A percentile compares a stretch with the other conserved stretches of the same genome.
phyloP scores from a whole-genome alignment of 1,140 invertebrate species.

The Stratiolaelaps scimitus region DNA sequence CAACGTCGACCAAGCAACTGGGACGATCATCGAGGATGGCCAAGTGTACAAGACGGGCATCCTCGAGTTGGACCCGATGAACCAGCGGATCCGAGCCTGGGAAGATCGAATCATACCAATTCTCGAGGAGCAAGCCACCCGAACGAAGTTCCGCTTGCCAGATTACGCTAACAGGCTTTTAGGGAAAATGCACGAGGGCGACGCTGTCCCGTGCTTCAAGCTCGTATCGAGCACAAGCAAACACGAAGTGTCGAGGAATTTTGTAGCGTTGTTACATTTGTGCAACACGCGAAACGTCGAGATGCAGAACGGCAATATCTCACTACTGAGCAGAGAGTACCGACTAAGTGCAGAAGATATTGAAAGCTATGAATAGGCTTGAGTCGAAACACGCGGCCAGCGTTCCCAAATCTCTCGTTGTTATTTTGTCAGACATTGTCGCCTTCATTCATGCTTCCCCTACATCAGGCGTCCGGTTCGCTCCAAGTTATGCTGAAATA shows the following conservation, averaged over 20 bases:
- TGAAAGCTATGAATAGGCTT: too few relatives aligned
- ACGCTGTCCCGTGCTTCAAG: not conserved
- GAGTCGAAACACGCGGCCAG: not conserved
- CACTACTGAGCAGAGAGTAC: not conserved
- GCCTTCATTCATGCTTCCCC: too few relatives aligned
- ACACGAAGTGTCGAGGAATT: not conserved
- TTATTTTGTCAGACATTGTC: not conserved
- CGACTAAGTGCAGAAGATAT: not conserved
- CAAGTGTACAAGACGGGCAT: too few relatives aligned
- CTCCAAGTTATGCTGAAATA: too few relatives aligned
- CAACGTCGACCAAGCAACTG: too few relatives aligned
- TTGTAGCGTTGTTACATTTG: conserved; percentile 3
- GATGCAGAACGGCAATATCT: not conserved
- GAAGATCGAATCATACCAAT: conserved; percentile 3
- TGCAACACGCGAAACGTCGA: conserved; percentile 24
- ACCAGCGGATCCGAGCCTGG: not conserved
- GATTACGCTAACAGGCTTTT: not conserved
- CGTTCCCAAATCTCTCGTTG: not conserved
- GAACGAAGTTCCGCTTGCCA: conserved; percentile 2
- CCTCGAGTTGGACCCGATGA: too few relatives aligned
- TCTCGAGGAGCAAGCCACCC: not conserved
- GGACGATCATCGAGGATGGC: too few relatives aligned
- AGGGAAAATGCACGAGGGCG: not conserved
- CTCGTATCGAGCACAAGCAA: not conserved
- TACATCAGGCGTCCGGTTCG: too few relatives aligned